A percentile compares a stretch with the other conserved stretches of the same genome.
These are phyloP conservation scores for Eonycteris spelaea DNA, from an alignment of 2,113 vertebrate genomes.

Conservation along the genomic window DNA sequence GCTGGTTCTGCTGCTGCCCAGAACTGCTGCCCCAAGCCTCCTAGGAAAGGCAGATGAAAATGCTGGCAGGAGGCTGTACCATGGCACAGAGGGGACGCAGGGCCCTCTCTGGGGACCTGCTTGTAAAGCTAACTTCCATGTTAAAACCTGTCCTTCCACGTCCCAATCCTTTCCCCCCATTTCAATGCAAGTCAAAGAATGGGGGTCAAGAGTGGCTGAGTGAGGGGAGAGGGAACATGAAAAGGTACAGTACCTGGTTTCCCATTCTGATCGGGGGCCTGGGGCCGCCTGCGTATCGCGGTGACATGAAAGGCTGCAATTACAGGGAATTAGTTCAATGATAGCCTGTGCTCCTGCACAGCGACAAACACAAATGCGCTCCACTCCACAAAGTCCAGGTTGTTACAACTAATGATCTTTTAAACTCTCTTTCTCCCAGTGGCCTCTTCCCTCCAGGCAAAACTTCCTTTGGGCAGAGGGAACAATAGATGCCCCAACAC, in stretches of 20 bases:
- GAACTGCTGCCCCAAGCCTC: background rate
- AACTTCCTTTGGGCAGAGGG: conserved; percentile 40
- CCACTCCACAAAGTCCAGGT: conserved; percentile 69
- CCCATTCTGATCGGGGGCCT: conserved; percentile 98
- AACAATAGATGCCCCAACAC: background rate
- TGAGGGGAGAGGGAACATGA: background rate
- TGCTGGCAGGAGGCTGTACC: background rate
- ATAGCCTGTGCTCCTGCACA: conserved; percentile 25
- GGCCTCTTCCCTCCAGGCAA: conserved; percentile 47
- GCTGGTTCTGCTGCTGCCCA: background rate
- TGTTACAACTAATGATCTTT: conserved; percentile 46
- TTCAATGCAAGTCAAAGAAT: background rate
- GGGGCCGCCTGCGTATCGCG: conserved; percentile 96
- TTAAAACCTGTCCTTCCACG: background rate
- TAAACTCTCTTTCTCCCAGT: background rate
- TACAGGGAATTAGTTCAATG: conserved; percentile 81
- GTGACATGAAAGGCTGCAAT: conserved; percentile 98
- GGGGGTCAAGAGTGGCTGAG: background rate
- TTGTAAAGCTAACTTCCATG: background rate
- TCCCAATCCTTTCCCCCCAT: background rate
- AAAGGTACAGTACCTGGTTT: conserved; percentile 90
- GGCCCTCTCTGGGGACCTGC: background rate
- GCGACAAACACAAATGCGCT: conserved; percentile 60
- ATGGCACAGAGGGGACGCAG: background rate
- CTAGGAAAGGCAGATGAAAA: background rate